Conservation (phyloP, 2,797 vertebrate genomes). For the Masticophis lateralis region DNA sequence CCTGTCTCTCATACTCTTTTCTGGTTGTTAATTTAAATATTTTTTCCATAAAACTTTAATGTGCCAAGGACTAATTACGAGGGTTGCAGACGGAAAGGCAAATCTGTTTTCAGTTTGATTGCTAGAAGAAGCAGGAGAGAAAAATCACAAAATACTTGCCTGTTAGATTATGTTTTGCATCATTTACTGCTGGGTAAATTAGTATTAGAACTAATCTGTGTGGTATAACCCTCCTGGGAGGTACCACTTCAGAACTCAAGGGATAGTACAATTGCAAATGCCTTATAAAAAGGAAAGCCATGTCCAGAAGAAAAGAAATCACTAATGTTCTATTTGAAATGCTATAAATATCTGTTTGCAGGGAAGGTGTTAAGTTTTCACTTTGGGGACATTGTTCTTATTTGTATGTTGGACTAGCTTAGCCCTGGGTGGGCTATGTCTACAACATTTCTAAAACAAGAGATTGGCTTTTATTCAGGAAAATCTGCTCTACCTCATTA, state of each 20-base stretch:
- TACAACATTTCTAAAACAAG: neutral
- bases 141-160: neutral
- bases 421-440: neutral
- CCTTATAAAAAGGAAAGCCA: neutral
- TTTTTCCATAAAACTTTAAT: conserved; percentile 28
- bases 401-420: neutral
- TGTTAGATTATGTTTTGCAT: neutral
- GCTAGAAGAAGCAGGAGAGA: conserved; percentile 1
- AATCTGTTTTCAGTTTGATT: conserved; percentile 4
- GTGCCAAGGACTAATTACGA: conserved; percentile 20
- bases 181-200: conserved; percentile 16
- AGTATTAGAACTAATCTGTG: neutral
- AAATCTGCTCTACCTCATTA: neutral
- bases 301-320: neutral
- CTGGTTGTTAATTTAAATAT: conserved; percentile 34
- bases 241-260: neutral
- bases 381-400: neutral
- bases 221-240: neutral
- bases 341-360: neutral
- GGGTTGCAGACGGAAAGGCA: conserved; percentile 4
- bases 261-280: neutral
- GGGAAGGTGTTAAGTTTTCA: neutral
- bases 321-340: neutral
- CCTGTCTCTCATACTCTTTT: neutral
- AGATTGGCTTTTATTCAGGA: neutral